Conservation (phyloP, 2,797 vertebrate genomes). For the Peromyscus aztecus region DNA sequence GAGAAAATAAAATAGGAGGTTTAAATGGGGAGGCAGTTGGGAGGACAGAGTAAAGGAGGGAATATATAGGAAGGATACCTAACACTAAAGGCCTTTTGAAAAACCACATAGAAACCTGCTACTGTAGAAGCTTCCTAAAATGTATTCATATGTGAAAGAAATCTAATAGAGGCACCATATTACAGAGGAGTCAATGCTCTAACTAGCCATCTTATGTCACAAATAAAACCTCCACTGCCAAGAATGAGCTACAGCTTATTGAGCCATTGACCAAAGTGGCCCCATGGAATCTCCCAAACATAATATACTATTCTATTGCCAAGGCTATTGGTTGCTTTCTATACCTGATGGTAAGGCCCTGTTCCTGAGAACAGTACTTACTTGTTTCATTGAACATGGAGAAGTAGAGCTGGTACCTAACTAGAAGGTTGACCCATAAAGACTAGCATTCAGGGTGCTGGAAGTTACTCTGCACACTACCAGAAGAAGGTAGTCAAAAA, state of each 20-base stretch:
- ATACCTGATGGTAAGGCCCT: background rate
- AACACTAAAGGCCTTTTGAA: background rate
- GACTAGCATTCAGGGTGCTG: background rate
- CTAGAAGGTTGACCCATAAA: background rate
- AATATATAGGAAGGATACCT: background rate
- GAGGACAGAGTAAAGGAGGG: background rate
- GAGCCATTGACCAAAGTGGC: background rate
- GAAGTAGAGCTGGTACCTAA: background rate
- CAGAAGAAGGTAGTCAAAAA: background rate
- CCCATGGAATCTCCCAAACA: background rate
- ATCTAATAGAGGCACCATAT: background rate
- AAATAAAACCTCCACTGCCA: background rate
- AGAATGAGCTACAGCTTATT: background rate
- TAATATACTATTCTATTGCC: background rate
- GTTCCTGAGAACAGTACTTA: background rate
- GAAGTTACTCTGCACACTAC: background rate
- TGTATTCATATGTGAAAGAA: background rate
- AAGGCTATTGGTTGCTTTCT: background rate
- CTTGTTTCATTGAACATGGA: background rate
- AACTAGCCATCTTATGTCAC: background rate
- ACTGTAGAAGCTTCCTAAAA: background rate
- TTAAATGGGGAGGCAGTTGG: background rate
- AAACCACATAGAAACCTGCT: background rate
- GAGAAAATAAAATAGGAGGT: background rate
- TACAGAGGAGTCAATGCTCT: background rate